phyloP scores from a whole-genome alignment of 2,797 vertebrate genomes.

The Lepus oiostolus region DNA sequence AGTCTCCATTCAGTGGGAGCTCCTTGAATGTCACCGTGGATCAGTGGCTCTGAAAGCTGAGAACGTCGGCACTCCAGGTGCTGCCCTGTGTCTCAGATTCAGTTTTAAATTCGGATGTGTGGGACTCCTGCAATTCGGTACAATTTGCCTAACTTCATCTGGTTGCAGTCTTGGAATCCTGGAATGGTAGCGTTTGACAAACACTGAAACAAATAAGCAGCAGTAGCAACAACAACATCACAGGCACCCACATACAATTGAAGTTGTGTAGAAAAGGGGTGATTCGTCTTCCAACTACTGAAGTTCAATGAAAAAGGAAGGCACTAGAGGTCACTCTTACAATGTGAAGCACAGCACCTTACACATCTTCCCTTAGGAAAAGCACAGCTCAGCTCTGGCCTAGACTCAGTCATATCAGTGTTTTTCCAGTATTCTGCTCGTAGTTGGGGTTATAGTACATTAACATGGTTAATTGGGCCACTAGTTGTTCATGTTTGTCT shows the following conservation, averaged over 20 bases:
- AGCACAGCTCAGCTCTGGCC: slow-evolving; percentile 49
- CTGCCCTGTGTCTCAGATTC: slow-evolving; percentile 70
- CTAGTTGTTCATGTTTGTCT: slow-evolving; percentile 19
- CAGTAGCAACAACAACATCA: not conserved
- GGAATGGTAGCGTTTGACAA: not conserved
- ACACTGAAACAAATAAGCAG: not conserved
- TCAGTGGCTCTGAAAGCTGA: slow-evolving; percentile 76
- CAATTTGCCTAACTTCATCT: slow-evolving; percentile 79
- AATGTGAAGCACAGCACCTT: slow-evolving; percentile 80
- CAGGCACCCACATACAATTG: not conserved
- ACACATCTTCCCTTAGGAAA: slow-evolving; percentile 59
- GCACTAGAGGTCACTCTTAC: slow-evolving; percentile 92
- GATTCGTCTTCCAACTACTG: slow-evolving; percentile 63
- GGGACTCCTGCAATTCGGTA: slow-evolving; percentile 69
- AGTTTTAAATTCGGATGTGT: slow-evolving; percentile 75
- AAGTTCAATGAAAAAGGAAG: slow-evolving; percentile 77
- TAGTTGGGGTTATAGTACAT: not conserved
- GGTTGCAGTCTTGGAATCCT: slow-evolving; percentile 76
- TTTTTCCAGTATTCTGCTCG: not conserved
- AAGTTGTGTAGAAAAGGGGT: slow-evolving; percentile 75
- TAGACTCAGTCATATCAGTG: not conserved
- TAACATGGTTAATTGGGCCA: not conserved
- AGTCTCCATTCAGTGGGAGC: slow-evolving; percentile 82
- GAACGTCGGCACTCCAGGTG: slow-evolving; percentile 67
- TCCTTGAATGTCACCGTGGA: slow-evolving; percentile 80